Percentiles rank a stretch among this genome's conserved stretches.
Evolutionary conservation across 2,113 vertebrate genomes (phyloP).

Genomic region (Cephalophus harveyi): DNA sequence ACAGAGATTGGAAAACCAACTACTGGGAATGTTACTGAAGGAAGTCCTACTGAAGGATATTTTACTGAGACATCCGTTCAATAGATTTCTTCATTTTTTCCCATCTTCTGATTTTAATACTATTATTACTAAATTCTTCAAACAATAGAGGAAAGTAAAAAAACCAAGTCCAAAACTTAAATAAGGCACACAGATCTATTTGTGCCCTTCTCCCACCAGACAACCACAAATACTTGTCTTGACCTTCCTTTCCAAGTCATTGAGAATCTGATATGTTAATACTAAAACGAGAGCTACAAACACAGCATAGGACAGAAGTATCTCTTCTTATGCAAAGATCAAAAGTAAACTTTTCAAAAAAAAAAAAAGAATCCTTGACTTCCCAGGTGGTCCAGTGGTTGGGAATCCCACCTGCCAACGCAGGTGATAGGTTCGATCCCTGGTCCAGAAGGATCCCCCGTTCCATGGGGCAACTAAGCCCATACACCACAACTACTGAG

Average conservation of each 20-base stretch:
- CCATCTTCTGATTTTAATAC: neutral
- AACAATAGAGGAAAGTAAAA: neutral
- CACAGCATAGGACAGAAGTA: neutral
- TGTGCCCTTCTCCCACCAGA: neutral
- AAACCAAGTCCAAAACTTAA: neutral
- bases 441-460: neutral
- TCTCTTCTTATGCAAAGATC: neutral
- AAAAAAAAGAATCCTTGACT: neutral
- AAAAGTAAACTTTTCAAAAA: neutral
- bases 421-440: neutral
- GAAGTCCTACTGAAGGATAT: neutral
- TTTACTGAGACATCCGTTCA: neutral
- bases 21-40: neutral
- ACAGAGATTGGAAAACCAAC: neutral
- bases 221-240: neutral
- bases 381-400: neutral
- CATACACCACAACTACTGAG: neutral
- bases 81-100: neutral
- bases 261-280: neutral
- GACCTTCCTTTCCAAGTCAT: neutral
- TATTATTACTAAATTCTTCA: neutral
- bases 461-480: neutral
- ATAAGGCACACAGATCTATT: neutral
- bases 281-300: slow-evolving; percentile 6
- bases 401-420: neutral